A percentile compares a stretch with the other conserved stretches of the same genome.
These are phyloP conservation scores for Ips typographus DNA, from an alignment of 1,140 invertebrate genomes.

Conservation along the genomic window DNA sequence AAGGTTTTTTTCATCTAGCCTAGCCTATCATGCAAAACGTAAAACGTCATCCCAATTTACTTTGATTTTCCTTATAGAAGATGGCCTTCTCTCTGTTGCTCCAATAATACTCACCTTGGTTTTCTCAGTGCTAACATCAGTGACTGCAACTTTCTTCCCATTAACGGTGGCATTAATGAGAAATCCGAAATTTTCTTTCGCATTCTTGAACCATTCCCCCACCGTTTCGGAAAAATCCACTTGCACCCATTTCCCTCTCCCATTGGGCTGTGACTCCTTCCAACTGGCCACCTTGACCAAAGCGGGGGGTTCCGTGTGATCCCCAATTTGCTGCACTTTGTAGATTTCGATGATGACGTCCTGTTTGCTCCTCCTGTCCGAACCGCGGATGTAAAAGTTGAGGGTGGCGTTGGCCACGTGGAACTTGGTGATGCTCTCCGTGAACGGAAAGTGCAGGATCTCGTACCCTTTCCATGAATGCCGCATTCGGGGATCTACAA, in stretches of 20 bases:
- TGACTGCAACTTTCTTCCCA: slow-evolving; percentile 47
- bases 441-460: slow-evolving; percentile 56
- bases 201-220: slow-evolving; percentile 71
- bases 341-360: slow-evolving; percentile 45
- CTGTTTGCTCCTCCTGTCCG: slow-evolving; percentile 17
- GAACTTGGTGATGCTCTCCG: slow-evolving; percentile 54
- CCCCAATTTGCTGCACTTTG: slow-evolving; percentile 43
- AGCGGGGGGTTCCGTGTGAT: slow-evolving; percentile 40
- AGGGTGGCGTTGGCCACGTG: slow-evolving; percentile 55
- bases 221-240: slow-evolving; percentile 77
- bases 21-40: too few species aligned
- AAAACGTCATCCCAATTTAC: too few species aligned
- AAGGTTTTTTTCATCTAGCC: too few species aligned
- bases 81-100: not conserved
- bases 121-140: slow-evolving; percentile 43
- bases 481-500: slow-evolving; percentile 53
- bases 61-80: too few species aligned
- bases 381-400: slow-evolving; percentile 53
- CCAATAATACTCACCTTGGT: slow-evolving; percentile 36
- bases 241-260: slow-evolving; percentile 68
- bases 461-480: slow-evolving; percentile 50
- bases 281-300: slow-evolving; percentile 38
- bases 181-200: slow-evolving; percentile 71
- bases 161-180: slow-evolving; percentile 65
- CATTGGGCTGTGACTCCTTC: slow-evolving; percentile 44